Conservation (phyloP, 1,140 invertebrate genomes). For the Drosophila guanche region DNA sequence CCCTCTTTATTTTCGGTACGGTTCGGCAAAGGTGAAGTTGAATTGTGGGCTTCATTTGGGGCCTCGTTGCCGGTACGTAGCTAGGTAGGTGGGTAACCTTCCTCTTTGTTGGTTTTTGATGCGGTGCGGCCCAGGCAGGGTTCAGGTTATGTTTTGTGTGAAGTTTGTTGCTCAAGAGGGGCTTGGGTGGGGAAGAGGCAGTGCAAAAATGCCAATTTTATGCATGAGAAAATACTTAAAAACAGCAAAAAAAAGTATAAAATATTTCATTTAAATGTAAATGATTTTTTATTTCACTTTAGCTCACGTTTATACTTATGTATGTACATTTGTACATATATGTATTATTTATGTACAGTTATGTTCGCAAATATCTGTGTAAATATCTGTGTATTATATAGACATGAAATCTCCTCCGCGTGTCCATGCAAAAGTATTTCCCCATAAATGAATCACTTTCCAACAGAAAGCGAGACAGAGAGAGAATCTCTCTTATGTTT, state of each 20-base stretch:
- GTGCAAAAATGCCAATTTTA: conserved; percentile 76
- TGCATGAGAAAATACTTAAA: conserved; percentile 76
- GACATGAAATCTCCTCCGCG: too few relatives aligned
- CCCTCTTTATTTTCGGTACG: too few relatives aligned
- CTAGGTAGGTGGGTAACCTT: neutral
- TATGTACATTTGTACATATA: neutral
- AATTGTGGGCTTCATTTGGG: conserved; percentile 25
- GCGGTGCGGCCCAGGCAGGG: conserved; percentile 1
- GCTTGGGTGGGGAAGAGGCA: conserved; percentile 6
- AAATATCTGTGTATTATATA: too few relatives aligned
- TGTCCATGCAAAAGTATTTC: too few relatives aligned
- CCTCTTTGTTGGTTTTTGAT: conserved; percentile 50
- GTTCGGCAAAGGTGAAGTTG: conserved; percentile 44
- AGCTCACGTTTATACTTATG: conserved; percentile 1
- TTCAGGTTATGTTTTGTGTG: conserved; percentile 52
- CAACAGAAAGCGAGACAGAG: too few relatives aligned
- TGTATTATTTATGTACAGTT: too few relatives aligned
- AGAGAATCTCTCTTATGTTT: too few relatives aligned
- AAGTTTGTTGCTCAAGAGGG: conserved; percentile 38
- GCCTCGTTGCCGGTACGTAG: neutral
- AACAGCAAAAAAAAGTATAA: conserved; percentile 51
- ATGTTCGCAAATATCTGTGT: too few relatives aligned
- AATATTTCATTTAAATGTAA: conserved; percentile 80
- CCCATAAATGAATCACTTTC: too few relatives aligned
- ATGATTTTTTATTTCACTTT: conserved; percentile 59